Percentiles rank a stretch among this genome's conserved stretches.
Evolutionary conservation across 2,113 vertebrate species (phyloP).

Genomic region (Pheucticus melanocephalus): DNA sequence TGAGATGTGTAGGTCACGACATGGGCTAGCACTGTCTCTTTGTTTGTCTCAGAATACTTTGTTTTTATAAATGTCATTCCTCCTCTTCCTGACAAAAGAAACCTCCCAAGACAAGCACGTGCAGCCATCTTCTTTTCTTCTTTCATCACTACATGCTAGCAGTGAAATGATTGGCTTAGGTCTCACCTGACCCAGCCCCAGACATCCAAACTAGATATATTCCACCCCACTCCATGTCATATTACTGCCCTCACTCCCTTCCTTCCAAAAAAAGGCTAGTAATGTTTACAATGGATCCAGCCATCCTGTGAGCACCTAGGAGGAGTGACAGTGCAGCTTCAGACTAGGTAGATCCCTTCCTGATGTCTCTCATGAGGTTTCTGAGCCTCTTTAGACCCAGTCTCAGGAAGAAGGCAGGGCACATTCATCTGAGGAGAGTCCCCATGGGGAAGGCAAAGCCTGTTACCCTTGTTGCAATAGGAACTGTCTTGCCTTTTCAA

Average conservation of each 20-base stretch:
- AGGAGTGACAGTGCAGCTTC: background rate
- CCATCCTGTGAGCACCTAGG: background rate
- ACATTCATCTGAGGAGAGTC: fast-evolving
- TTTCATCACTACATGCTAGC: background rate
- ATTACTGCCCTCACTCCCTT: background rate
- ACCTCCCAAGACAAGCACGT: background rate
- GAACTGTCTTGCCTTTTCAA: background rate
- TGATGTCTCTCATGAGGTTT: background rate
- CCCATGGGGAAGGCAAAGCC: background rate
- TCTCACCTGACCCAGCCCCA: background rate
- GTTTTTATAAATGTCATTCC: background rate
- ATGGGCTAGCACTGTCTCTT: background rate
- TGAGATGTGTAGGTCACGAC: background rate
- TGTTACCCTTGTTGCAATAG: background rate
- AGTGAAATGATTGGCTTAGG: background rate
- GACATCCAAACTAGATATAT: background rate
- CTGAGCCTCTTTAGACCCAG: background rate
- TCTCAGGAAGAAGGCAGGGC: background rate
- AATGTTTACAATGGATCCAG: background rate
- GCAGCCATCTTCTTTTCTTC: background rate
- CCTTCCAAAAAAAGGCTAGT: background rate
- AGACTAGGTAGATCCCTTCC: background rate
- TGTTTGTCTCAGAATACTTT: background rate
- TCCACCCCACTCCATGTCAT: background rate
- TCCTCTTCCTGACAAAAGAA: background rate